Evolutionary conservation across 2,113 vertebrate species (phyloP).

Genomic region (Perca flavescens): DNA sequence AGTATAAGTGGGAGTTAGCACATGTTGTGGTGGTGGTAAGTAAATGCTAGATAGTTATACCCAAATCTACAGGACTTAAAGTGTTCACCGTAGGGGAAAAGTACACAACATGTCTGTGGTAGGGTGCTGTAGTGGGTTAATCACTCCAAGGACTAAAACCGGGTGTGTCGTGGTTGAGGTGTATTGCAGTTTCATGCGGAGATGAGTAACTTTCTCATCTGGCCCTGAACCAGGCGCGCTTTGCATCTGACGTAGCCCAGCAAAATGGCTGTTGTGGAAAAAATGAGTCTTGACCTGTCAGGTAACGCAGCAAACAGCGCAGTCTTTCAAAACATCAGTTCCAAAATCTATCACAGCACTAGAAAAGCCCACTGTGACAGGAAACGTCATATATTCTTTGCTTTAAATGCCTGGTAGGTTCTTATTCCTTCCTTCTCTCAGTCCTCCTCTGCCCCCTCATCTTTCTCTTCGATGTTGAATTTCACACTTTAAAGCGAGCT

Average conservation of each 20-base stretch:
- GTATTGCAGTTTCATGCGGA: constrained; percentile 40
- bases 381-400: background rate
- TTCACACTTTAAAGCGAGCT: constrained; percentile 53
- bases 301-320: constrained; percentile 28
- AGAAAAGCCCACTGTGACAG: constrained; percentile 6
- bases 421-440: constrained; percentile 14
- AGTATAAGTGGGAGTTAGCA: constrained; percentile 5
- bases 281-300: constrained; percentile 68
- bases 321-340: constrained; percentile 28
- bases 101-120: background rate
- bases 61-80: constrained; percentile 12
- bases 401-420: constrained; percentile 14
- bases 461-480: constrained; percentile 55
- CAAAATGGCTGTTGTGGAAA: constrained; percentile 63
- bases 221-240: constrained; percentile 64
- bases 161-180: constrained; percentile 30
- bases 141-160: constrained; percentile 12
- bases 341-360: constrained; percentile 28
- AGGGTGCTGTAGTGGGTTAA: constrained; percentile 20
- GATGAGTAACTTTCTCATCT: constrained; percentile 72
- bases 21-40: background rate
- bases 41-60: constrained; percentile 7
- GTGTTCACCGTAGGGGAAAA: background rate
- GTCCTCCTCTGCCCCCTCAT: background rate
- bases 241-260: constrained; percentile 66